Base-by-base conservation (phyloP, 2,888 invertebrate species). In the Fragum sueziense region DNA sequence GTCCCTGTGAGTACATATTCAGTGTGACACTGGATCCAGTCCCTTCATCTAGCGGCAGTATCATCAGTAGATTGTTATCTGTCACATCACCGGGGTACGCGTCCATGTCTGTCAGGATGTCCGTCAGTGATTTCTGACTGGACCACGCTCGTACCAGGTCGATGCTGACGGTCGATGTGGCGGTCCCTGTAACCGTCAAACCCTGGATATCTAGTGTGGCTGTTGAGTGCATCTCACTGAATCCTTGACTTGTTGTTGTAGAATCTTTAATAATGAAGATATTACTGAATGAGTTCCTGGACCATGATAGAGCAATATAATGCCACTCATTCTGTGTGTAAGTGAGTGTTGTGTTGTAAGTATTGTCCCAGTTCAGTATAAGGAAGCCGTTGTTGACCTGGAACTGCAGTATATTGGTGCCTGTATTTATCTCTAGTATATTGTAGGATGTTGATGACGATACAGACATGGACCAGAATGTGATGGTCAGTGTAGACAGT, bases 111-210 rank as follows among this genome's bases (percentile, higher is more conserved):
- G 68, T 34, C 0, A 76, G 70, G 0, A 86, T 76, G 4, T 80
- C 78, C 9, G 77, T 70, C 2, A 84, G 65, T 20, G 86, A 70
- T 69, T 85, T 83, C 0, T 68, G 72, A 3, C 34, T 61, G n/a
- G 80, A 81, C 89, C 89, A 89, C 2, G 80, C 31, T 51, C 87
- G 47, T 9, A 87, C 29, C 34, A 86, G 76, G 51, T 89, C 89
- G 17, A 89, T 31, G 59, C 85, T 80, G 9, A 88, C 54, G 11
- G 29, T 34, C 6, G 70, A 59, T 9, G 41, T 14, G 0, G 71
- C 37, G 11, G 71, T 65, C 17, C 70, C 69, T 27, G 54, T 69
- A 4, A 80, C 41, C 20, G 74, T 75, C 34, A 80, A 27, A 20
- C 61, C 51, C 17, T 51, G 29, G 17, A 31, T 11, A 29, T 51